These are phyloP conservation scores for Pyralis farinalis DNA, from an alignment of 2,888 invertebrate genomes.

Conservation along the genomic window DNA sequence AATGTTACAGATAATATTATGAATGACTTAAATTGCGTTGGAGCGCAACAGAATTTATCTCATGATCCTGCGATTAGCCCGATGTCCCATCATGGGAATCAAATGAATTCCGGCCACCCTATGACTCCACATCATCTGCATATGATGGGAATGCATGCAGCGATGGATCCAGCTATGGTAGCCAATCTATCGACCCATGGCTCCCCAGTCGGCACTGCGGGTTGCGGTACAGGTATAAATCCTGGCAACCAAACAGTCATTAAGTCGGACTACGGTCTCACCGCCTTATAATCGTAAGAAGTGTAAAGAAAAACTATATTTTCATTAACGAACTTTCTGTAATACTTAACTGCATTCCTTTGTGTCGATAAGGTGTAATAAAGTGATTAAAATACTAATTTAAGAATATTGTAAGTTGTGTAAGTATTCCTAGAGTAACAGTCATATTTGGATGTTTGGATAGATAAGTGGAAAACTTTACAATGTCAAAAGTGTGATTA, in stretches of 20 bases:
- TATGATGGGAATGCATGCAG: conserved; percentile 72
- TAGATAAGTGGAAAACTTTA: conserved; percentile 74
- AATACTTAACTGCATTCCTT: conserved; percentile 76
- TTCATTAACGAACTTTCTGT: conserved; percentile 63
- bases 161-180: conserved; percentile 73
- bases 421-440: conserved; percentile 67
- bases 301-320: conserved; percentile 70
- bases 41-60: conserved; percentile 69
- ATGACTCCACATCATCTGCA: conserved; percentile 77
- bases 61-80: conserved; percentile 77
- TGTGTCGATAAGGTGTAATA: conserved; percentile 71
- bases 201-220: conserved; percentile 75
- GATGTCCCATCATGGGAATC: conserved; percentile 66
- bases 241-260: conserved; percentile 81
- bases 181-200: conserved; percentile 76
- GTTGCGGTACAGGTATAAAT: conserved; percentile 66
- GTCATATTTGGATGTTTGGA: conserved; percentile 74
- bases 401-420: conserved; percentile 61
- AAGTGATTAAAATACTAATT: conserved; percentile 61
- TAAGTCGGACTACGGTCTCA: conserved; percentile 94
- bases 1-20: conserved; percentile 83
- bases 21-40: conserved; percentile 82
- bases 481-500: conserved; percentile 82
- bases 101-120: conserved; percentile 76
- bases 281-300: conserved; percentile 83